phyloP scores from a whole-genome alignment of 1,140 invertebrate genomes.

The Zaprionus taronus region DNA sequence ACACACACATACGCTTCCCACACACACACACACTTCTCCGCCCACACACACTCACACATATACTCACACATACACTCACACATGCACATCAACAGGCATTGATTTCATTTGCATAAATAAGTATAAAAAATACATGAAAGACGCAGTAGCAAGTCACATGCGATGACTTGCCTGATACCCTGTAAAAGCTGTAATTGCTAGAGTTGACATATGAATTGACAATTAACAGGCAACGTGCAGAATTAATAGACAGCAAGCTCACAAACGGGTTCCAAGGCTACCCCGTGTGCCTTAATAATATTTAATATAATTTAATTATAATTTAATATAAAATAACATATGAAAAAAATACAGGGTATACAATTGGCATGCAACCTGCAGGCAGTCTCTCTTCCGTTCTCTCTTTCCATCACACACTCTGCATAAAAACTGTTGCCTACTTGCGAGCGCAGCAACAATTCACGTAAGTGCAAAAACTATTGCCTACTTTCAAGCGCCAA shows the following conservation, averaged over 20 bases:
- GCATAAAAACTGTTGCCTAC: neutral
- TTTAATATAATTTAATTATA: too few species aligned
- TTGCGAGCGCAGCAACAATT: neutral
- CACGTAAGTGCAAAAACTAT: conserved; percentile 33
- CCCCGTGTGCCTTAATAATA: too few species aligned
- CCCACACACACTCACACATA: conserved; percentile 44
- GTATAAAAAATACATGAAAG: conserved; percentile 44
- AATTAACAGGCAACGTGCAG: too few species aligned
- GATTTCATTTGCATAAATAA: conserved; percentile 81
- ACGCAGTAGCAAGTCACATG: neutral
- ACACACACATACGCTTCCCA: conserved; percentile 44
- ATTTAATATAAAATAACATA: too few species aligned
- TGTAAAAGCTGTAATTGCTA: neutral
- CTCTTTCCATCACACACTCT: neutral
- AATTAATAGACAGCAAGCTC: neutral
- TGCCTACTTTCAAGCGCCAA: conserved; percentile 46
- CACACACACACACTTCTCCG: conserved; percentile 27
- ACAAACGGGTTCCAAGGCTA: neutral
- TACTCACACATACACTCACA: neutral
- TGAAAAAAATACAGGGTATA: neutral
- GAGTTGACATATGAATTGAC: too few species aligned
- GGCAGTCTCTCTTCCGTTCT: neutral
- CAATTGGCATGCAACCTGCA: neutral
- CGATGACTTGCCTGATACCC: neutral
- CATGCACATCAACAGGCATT: conserved; percentile 63